These are phyloP conservation scores for Sinelater perroti DNA, from an alignment of 2,888 invertebrate genomes.

Conservation along the genomic window DNA sequence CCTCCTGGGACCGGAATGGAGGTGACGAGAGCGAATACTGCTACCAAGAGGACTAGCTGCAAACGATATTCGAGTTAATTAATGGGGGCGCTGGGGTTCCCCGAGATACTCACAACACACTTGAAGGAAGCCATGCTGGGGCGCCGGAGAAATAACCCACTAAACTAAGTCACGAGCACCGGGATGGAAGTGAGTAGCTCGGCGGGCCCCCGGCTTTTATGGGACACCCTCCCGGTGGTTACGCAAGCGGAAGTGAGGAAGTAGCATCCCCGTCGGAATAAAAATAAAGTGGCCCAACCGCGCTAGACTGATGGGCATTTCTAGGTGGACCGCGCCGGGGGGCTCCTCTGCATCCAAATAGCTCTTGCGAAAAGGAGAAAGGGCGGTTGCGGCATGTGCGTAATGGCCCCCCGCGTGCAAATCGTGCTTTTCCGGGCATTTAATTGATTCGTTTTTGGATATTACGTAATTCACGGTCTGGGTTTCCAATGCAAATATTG, in stretches of 20 bases:
- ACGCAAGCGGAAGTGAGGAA: slow-evolving; percentile 27
- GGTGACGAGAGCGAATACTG: slow-evolving; percentile 36
- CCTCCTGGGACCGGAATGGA: slow-evolving; percentile 44
- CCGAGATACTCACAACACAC: slow-evolving; percentile 43
- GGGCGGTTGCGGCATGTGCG: no score
- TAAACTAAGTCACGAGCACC: slow-evolving; percentile 39
- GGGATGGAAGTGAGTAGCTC: slow-evolving; percentile 29
- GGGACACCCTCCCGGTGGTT: slow-evolving; percentile 9
- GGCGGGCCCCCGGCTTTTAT: slow-evolving; percentile 19
- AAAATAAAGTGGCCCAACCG: slow-evolving; percentile 2
- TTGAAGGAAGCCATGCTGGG: slow-evolving; percentile 43
- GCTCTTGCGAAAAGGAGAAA: no score
- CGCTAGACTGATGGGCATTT: slow-evolving; percentile 3
- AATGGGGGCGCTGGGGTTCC: no score
- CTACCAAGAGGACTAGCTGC: slow-evolving; percentile 40
- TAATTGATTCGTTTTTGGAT: no score
- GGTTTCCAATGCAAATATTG: no score
- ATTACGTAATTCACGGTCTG: no score
- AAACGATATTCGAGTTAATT: no score
- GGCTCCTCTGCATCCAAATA: no score
- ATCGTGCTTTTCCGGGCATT: no score
- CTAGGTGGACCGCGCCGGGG: slow-evolving; percentile 6
- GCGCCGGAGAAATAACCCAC: slow-evolving; percentile 41
- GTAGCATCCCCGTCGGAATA: slow-evolving; percentile 26
- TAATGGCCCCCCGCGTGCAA: no score